Conservation (phyloP, 2,888 invertebrate genomes). For the Philhelius pedissequus region DNA sequence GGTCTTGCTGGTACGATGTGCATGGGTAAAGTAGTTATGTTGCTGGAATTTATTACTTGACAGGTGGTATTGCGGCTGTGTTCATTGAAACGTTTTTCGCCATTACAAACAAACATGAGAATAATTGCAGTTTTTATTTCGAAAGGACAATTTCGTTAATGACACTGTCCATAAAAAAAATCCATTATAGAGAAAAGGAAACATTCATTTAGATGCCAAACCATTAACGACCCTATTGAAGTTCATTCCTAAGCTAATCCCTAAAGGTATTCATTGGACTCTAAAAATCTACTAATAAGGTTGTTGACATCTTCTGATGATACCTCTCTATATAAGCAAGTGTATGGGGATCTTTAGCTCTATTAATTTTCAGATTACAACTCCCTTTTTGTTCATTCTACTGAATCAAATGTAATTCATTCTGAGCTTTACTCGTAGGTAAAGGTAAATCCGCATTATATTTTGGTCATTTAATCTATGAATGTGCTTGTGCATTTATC, state of each 20-base stretch:
- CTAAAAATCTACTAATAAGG: constrained; percentile 11
- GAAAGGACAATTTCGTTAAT: neutral
- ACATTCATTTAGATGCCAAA: neutral
- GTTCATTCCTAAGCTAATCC: neutral
- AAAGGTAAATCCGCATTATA: constrained; percentile 44
- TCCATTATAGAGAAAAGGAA: neutral
- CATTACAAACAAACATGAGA: no score
- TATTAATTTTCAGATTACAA: neutral
- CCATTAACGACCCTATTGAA: neutral
- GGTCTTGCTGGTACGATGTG: no score
- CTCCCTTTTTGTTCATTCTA: constrained; percentile 1
- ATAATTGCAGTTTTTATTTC: no score
- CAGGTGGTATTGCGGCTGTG: no score
- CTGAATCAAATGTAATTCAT: constrained; percentile 51
- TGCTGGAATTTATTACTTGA: no score
- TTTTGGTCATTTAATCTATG: constrained; percentile 51
- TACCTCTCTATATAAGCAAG: neutral
- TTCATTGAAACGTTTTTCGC: no score
- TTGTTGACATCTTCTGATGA: constrained; percentile 30
- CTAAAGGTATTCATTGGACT: neutral
- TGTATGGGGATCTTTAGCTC: neutral
- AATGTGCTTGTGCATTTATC: constrained; percentile 17
- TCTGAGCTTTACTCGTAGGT: constrained; percentile 30
- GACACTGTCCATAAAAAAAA: neutral
- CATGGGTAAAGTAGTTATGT: no score